Base-by-base conservation (phyloP, 2,888 invertebrate species). In the Flexamia atlantica region DNA sequence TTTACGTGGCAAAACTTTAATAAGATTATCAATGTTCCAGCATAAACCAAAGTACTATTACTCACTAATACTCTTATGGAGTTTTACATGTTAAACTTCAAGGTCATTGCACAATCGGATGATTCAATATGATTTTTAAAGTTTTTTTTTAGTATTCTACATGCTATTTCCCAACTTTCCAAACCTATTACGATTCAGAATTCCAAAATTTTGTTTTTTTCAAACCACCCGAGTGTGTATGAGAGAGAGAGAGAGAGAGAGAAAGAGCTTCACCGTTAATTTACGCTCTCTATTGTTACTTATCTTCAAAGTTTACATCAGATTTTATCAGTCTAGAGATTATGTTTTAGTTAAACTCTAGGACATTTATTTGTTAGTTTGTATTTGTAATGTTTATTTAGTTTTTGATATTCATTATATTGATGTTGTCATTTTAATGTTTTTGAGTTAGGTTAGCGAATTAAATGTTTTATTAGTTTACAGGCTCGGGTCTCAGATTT, bases 241-340 rank as follows among this genome's bases (percentile, higher is more conserved):
- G 53, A 17, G 46, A 3, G 46, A 40, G 40, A 9, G 40, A 57
- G 17, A 10, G 57, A 57, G 25, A 20, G 64, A 9, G 30, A 42
- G 50, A 50, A 28, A 32, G 79, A 30, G 79, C 79, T 57, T 30
- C 79, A 79, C 57, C 36, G 32, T 57, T n/a, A 32, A 23, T 25
- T 28, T 79, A 57, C 30, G 79, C 79, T 79, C 79, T 79, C 79
- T 79, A 79, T 79, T 79, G 79, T 79, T 79, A 79, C 79, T 79
- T 79, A 79, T 79, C 36, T 76, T 76, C 76, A 76, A 57, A 79
- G 46, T 79, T 72, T 79, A 76, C 76, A 50, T 50, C 25, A 76
- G 79, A 79, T 79, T 79, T 72, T 79, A 76, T 76, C 20, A n/a
- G 46, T 79, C 20, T 57, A 57, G 79, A 79, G 79, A 57, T 57